Percentiles rank a stretch among this genome's conserved stretches.
phyloP scores from a whole-genome alignment of 2,888 invertebrate species.

The Salpingus planirostris region DNA sequence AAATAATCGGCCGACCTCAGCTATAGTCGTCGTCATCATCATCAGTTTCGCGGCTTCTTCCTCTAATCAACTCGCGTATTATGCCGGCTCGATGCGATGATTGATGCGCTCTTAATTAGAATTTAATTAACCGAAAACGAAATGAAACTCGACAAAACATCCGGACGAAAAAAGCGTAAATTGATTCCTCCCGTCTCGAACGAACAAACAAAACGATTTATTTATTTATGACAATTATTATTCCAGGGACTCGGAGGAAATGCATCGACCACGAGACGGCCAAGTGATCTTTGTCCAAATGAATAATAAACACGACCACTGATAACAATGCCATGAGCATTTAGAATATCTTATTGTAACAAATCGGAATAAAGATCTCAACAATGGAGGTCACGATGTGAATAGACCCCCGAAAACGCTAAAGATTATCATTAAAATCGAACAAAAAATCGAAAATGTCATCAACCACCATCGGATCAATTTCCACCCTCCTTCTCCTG shows the following conservation, averaged over 20 bases:
- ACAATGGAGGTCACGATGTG: not conserved
- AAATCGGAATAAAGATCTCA: constrained; percentile 7
- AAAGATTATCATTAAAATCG: no score
- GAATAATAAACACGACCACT: constrained; percentile 22
- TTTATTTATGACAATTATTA: not conserved
- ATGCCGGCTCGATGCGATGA: not conserved
- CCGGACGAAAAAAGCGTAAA: no score
- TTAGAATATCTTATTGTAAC: no score
- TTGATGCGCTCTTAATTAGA: constrained; percentile 1
- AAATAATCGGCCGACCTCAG: no score
- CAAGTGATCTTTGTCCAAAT: constrained; percentile 26
- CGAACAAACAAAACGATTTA: not conserved
- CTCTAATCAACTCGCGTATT: no score
- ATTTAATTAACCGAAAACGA: constrained; percentile 3
- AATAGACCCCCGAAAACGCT: constrained; percentile 2
- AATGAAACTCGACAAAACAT: no score
- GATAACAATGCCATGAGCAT: constrained; percentile 17
- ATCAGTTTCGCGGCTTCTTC: no score
- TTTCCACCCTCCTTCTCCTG: no score
- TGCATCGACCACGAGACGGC: constrained; percentile 20
- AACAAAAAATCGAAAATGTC: no score
- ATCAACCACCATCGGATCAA: no score
- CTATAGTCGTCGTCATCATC: no score
- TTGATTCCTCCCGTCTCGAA: not conserved
- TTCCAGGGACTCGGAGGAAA: constrained; percentile 13